Evolutionary conservation across 2,113 vertebrate genomes (phyloP), one percentile per base, ranked within the genome.

Genomic region (Apeltes quadracus): DNA sequence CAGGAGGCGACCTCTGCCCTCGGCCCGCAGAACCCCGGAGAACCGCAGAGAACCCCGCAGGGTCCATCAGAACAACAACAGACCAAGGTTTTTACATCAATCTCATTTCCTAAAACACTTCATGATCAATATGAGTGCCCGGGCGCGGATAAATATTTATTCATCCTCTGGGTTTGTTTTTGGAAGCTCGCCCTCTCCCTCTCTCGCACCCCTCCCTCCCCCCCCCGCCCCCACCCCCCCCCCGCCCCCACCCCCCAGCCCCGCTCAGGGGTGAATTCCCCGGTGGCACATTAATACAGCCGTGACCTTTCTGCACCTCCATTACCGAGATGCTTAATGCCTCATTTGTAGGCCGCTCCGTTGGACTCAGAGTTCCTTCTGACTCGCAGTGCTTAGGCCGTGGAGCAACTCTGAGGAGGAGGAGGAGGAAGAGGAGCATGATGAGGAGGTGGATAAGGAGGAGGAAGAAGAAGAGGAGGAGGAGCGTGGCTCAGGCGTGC

Each of bases 331-430:
- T 69, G 78, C 87, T 84, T 91, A 91, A 89, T 87, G 86, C 85
- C 88, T 92, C 90, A 92, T 92, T 91, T 91, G 87, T 87, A 91
- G 84, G 74, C 83, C 78, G 25, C 84, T 85, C 80, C 77, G 86
- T 78, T 79, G 86, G 73, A 82, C 82, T 88, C 76, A 65, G 44
- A 81, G 87, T 84, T 87, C 85, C 85, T 83, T 39, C 75, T 29
- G 43, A 82, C 72, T 86, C 36, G 76, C 77, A 39, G 77, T 29
- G 23, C 43, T 84, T 46, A 54, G 70, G 53, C 75, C 29, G n/a
- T 54, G 76, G 68, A 67, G 64, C 20, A 32, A 20, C 46, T 18
- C 25, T 16, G 13, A 22, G 56, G 56, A 59, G 5, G 34, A 20
- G 14, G 13, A 10, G 20, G 56, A 58, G 2, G 55, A 58, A 3